These are phyloP conservation scores for Danaus melanippus DNA, from an alignment of 1,140 invertebrate species.

Conservation along the genomic window DNA sequence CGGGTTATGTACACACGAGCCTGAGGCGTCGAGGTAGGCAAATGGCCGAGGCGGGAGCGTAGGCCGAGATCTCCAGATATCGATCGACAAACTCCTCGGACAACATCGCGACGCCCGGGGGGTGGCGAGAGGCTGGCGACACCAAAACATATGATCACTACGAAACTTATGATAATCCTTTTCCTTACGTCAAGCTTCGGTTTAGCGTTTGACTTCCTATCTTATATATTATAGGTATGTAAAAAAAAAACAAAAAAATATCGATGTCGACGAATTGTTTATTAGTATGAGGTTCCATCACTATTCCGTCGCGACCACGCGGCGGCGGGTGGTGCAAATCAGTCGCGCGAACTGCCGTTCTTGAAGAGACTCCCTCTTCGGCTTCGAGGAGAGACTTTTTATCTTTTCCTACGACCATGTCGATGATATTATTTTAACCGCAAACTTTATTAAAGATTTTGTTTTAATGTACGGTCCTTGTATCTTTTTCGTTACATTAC, in stretches of 20 bases:
- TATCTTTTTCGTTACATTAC: too few relatives aligned
- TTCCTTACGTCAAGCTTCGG: conserved; percentile 32
- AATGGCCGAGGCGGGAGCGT: conserved; percentile 62
- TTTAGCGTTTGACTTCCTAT: conserved; percentile 33
- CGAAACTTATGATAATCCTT: too few relatives aligned
- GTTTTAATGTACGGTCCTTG: too few relatives aligned
- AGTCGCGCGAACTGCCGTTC: conserved; percentile 67
- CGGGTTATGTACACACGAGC: conserved; percentile 68
- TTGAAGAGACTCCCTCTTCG: conserved; percentile 37
- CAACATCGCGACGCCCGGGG: conserved; percentile 45
- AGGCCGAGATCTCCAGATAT: conserved; percentile 68
- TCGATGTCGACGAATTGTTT: conserved; percentile 47
- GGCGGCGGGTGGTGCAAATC: conserved; percentile 63
- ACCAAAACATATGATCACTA: conserved; percentile 41
- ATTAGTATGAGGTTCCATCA: conserved; percentile 28
- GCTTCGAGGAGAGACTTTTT: conserved; percentile 23
- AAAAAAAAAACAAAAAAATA: conserved; percentile 3
- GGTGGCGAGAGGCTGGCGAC: conserved; percentile 39
- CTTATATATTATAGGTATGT: not conserved
- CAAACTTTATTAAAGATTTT: too few relatives aligned
- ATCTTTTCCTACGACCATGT: conserved; percentile 4
- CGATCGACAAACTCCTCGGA: conserved; percentile 58
- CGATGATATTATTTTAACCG: too few relatives aligned
- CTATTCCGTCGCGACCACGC: conserved; percentile 55
- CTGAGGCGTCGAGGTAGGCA: conserved; percentile 68